Percentiles rank a stretch among this genome's conserved stretches.
Conservation (phyloP, 1,140 invertebrate species). For the Holcopasites calliopsidis region DNA sequence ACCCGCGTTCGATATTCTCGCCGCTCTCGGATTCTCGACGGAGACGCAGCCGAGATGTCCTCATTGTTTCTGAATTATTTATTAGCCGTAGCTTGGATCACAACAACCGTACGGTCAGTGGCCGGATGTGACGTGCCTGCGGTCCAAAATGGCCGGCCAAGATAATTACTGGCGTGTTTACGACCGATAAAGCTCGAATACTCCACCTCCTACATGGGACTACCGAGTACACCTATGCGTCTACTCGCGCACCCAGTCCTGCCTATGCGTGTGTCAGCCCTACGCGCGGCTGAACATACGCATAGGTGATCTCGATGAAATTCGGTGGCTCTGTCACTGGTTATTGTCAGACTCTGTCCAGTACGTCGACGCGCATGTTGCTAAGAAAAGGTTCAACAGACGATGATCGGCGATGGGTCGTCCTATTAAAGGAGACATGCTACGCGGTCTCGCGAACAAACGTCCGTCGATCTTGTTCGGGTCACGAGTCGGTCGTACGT, state of each 20-base stretch:
- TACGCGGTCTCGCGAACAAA: neutral
- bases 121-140: conserved; percentile 72
- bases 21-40: conserved; percentile 17
- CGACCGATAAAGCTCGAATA: conserved; percentile 66
- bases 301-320: neutral
- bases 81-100: conserved; percentile 62
- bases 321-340: conserved; percentile 11
- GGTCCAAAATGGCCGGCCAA: conserved; percentile 64
- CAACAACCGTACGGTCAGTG: conserved; percentile 76
- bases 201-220: conserved; percentile 21
- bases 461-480: neutral
- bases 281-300: neutral
- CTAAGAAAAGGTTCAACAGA: no score
- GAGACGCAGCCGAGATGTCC: neutral
- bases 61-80: conserved; percentile 68
- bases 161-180: conserved; percentile 74
- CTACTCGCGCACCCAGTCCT: conserved; percentile 1
- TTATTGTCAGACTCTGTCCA: conserved; percentile 16
- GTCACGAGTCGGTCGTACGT: conserved; percentile 59
- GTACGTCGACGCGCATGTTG: neutral
- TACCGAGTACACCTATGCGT: conserved; percentile 8
- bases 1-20: conserved; percentile 24
- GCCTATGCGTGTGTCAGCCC: neutral
- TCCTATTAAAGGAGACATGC: no score
- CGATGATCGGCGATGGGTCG: no score